These are phyloP conservation scores for Anastrepha ludens DNA, from an alignment of 1,140 invertebrate species.

Conservation along the genomic window DNA sequence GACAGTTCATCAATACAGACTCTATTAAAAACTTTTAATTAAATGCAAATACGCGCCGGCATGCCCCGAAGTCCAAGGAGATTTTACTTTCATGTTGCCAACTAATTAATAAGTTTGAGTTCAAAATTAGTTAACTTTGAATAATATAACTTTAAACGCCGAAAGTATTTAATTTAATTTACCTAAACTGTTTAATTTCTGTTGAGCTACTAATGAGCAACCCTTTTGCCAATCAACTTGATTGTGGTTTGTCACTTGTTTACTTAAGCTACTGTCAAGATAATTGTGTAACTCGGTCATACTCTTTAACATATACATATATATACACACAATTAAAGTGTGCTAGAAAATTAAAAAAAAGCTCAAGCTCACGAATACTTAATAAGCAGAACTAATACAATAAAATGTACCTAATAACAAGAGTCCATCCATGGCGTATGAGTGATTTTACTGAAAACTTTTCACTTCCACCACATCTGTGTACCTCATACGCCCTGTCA, in stretches of 20 bases:
- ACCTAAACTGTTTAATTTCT: neutral
- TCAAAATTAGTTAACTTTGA: neutral
- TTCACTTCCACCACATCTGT: no score
- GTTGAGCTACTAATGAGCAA: neutral
- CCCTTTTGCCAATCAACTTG: neutral
- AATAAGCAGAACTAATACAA: no score
- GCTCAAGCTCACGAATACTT: no score
- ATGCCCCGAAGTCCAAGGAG: neutral
- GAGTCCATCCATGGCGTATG: no score
- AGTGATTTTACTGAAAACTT: no score
- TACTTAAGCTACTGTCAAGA: neutral
- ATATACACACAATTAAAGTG: no score
- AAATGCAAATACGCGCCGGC: neutral
- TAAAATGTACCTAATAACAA: no score
- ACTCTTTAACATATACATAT: no score
- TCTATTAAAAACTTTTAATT: slow-evolving; percentile 13
- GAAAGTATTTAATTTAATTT: neutral
- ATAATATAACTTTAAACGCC: neutral
- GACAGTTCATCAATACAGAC: neutral
- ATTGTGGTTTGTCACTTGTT: neutral
- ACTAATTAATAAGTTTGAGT: neutral
- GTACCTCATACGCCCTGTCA: no score
- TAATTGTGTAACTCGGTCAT: no score
- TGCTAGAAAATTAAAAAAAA: no score
- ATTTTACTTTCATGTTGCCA: neutral